Evolutionary conservation across 2,888 invertebrate species (phyloP).

Genomic region (Deroplatys truncata): DNA sequence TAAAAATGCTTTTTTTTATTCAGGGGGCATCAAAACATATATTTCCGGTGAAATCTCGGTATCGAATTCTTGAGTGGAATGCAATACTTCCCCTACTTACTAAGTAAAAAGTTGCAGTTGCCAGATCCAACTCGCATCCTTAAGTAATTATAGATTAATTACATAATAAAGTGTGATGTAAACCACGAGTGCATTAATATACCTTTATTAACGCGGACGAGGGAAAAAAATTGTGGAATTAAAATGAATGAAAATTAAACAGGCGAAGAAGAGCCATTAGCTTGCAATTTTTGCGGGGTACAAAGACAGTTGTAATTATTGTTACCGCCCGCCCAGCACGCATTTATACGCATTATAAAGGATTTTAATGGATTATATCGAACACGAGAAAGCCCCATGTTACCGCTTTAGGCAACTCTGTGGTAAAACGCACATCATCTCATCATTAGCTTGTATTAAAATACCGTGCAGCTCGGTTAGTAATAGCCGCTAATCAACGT

Average conservation of each 20-base stretch:
- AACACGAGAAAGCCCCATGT: background rate
- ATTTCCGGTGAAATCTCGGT: too few relatives aligned
- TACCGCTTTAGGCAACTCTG: background rate
- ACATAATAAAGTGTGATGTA: too few relatives aligned
- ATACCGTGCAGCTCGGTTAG: background rate
- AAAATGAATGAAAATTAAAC: background rate
- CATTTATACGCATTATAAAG: background rate
- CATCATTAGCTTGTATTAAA: background rate
- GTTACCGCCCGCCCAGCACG: background rate
- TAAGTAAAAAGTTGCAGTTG: too few relatives aligned
- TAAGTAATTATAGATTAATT: too few relatives aligned
- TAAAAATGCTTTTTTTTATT: too few relatives aligned
- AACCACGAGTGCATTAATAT: too few relatives aligned
- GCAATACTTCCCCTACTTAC: too few relatives aligned
- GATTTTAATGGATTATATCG: background rate
- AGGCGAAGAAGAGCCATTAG: background rate
- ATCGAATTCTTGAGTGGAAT: too few relatives aligned
- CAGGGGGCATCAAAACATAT: too few relatives aligned
- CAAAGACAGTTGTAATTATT: background rate
- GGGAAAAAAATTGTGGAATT: too few relatives aligned
- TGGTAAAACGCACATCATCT: background rate
- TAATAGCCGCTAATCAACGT: background rate
- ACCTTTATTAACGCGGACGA: too few relatives aligned
- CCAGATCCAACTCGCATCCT: too few relatives aligned
- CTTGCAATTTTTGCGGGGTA: background rate